Percentiles rank a stretch among this genome's conserved stretches.
Conservation (phyloP, 2,113 vertebrate genomes). For the Rhynchomys soricoides region DNA sequence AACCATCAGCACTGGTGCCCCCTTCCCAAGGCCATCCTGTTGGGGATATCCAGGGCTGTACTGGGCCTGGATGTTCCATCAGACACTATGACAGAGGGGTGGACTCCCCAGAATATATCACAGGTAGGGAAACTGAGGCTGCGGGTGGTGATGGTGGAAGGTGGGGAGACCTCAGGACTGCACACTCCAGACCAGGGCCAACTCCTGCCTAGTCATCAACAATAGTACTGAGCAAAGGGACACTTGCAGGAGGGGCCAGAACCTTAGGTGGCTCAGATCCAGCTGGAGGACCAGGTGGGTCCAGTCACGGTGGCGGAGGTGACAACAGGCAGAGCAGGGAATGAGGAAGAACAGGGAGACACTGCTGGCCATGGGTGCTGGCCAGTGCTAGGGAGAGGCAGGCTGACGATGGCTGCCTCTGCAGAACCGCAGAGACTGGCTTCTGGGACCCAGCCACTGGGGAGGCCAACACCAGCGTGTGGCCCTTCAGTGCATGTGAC, state of each 20-base stretch:
- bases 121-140: background rate
- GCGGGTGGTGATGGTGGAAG: background rate
- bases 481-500: background rate
- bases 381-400: background rate
- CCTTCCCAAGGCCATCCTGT: background rate
- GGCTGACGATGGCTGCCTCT: background rate
- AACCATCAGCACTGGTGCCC: background rate
- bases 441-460: background rate
- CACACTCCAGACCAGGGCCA: background rate
- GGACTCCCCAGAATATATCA: background rate
- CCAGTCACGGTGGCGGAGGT: background rate
- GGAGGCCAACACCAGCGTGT: background rate
- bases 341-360: background rate
- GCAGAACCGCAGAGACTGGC: background rate
- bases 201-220: background rate
- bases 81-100: background rate
- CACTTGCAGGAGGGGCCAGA: too few species aligned
- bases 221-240: background rate
- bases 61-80: background rate
- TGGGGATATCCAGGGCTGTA: background rate
- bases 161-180: background rate
- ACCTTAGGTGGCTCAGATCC: background rate
- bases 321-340: background rate
- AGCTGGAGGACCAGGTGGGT: background rate
- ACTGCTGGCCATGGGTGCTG: fast-evolving